These are phyloP conservation scores for Mellivora capensis DNA, from an alignment of 2,113 vertebrate genomes.

Conservation along the genomic window DNA sequence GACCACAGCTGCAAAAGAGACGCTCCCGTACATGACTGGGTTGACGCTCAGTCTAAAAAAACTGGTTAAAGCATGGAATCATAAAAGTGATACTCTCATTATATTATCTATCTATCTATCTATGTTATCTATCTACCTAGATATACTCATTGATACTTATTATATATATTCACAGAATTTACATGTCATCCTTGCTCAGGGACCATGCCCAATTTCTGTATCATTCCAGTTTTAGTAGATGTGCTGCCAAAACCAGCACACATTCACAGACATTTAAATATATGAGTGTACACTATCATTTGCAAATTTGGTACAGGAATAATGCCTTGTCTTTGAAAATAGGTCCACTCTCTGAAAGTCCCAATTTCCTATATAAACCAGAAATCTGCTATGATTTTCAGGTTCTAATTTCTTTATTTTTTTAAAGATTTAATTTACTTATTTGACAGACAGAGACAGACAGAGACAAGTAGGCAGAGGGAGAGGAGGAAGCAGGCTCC, in stretches of 20 bases:
- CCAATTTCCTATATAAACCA: background rate
- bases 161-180: background rate
- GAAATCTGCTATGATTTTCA: conserved; percentile 15
- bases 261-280: background rate
- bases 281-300: background rate
- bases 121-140: no score
- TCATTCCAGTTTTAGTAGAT: background rate
- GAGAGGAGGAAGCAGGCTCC: no score
- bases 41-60: background rate
- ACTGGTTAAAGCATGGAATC: background rate
- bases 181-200: background rate
- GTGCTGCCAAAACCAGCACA: background rate
- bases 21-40: background rate
- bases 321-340: background rate
- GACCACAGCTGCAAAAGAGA: background rate
- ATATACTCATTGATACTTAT: background rate
- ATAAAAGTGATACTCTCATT: background rate
- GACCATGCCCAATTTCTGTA: background rate
- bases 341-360: background rate
- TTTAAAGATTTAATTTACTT: no score
- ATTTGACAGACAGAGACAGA: no score
- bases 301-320: background rate
- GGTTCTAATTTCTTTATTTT: background rate
- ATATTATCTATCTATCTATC: no score
- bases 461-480: no score